Percentiles rank a stretch among this genome's conserved stretches.
Conservation (phyloP, 2,113 vertebrate genomes). For the Pseudorectes ferrugineus region DNA sequence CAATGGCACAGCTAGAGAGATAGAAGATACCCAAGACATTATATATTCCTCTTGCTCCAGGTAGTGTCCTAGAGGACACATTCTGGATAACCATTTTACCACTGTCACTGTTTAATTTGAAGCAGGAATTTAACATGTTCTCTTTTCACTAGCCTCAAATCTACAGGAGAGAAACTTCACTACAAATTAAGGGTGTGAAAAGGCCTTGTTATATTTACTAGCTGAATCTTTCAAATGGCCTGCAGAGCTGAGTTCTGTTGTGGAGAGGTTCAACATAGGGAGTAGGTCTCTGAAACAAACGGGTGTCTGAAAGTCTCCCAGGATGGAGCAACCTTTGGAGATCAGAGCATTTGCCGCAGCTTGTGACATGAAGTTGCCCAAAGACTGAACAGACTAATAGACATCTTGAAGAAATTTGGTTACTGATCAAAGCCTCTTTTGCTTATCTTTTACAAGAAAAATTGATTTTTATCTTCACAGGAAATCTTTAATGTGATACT, state of each 20-base stretch:
- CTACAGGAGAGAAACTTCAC: background rate
- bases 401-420: background rate
- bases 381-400: background rate
- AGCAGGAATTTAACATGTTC: background rate
- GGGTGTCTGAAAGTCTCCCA: background rate
- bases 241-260: background rate
- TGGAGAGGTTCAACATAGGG: background rate
- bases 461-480: background rate
- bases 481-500: background rate
- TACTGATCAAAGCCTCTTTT: background rate
- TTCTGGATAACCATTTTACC: background rate
- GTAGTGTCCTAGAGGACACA: background rate
- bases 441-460: background rate
- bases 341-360: background rate
- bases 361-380: background rate
- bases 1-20: background rate
- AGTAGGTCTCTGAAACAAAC: background rate
- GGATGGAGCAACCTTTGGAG: background rate
- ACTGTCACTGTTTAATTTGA: background rate
- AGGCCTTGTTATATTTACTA: background rate
- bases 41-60: background rate
- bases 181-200: background rate
- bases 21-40: background rate
- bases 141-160: background rate
- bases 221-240: background rate